Conservation (phyloP, 2,113 vertebrate genomes). For the Laticauda colubrina region DNA sequence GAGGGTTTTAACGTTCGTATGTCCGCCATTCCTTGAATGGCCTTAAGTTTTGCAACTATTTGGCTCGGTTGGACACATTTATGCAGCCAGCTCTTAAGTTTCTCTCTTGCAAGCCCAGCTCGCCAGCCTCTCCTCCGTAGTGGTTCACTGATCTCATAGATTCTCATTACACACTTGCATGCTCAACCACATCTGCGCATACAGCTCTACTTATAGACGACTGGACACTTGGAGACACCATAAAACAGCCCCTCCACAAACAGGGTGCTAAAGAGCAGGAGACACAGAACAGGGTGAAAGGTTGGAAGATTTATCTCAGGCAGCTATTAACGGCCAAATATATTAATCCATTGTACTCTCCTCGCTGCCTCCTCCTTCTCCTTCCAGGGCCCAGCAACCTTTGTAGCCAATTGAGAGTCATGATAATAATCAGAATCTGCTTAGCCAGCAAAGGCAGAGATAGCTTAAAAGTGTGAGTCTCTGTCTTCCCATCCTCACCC, state of each 20-base stretch:
- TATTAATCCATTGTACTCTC: constrained; percentile 1
- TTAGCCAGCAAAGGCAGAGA: constrained; percentile 49
- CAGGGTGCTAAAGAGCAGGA: constrained; percentile 12
- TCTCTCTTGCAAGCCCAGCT: neutral
- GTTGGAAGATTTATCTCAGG: constrained; percentile 29
- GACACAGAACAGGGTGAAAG: neutral
- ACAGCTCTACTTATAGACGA: neutral
- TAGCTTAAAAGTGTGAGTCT: constrained; percentile 39
- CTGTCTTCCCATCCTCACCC: neutral
- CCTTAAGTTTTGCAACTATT: neutral
- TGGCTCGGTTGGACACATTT: neutral
- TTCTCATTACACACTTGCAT: neutral
- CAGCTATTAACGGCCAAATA: constrained; percentile 27
- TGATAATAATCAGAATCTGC: constrained; percentile 51
- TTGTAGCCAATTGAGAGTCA: constrained; percentile 40
- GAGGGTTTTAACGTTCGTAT: neutral
- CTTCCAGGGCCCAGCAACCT: constrained; percentile 19
- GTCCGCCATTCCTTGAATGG: neutral
- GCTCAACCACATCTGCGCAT: neutral
- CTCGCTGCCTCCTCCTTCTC: constrained; percentile 1
- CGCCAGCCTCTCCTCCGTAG: neutral
- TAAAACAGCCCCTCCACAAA: constrained; percentile 40
- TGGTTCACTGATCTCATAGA: neutral
- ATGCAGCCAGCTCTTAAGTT: neutral
- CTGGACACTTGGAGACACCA: neutral